phyloP scores from a whole-genome alignment of 2,888 invertebrate species.

The Clivina fossor region DNA sequence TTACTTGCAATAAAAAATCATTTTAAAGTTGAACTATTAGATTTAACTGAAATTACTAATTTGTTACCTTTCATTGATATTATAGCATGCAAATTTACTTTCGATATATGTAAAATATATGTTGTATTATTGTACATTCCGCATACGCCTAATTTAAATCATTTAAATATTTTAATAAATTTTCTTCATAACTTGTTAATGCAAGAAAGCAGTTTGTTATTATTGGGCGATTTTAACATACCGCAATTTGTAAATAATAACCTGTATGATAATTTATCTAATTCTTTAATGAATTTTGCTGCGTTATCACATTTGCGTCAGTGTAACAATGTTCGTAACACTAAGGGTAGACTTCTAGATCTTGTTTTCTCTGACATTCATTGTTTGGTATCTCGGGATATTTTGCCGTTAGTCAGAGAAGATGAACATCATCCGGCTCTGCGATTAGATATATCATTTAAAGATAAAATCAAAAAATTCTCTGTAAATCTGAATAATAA shows the following conservation, averaged over 20 bases:
- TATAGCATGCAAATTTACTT: not conserved
- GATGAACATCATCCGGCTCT: not conserved
- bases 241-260: not conserved
- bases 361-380: not conserved
- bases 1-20: not conserved
- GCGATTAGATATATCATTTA: not conserved
- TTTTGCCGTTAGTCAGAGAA: not conserved
- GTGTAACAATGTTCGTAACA: not conserved
- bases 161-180: not conserved
- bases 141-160: not conserved
- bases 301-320: not conserved
- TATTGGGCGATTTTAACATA: slow-evolving; percentile 1
- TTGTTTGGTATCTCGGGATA: not conserved
- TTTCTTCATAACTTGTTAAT: not conserved
- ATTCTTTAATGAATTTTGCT: not conserved
- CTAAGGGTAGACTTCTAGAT: not conserved
- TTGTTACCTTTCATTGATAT: not conserved
- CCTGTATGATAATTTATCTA: not conserved
- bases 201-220: not conserved
- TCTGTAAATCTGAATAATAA: too few relatives aligned
- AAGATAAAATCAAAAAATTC: too few relatives aligned
- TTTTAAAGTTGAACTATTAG: not conserved
- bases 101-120: not conserved
- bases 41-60: not conserved
- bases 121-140: not conserved